A percentile compares a stretch with the other conserved stretches of the same genome.
phyloP scores from a whole-genome alignment of 2,888 invertebrate species.

The Sminthurides aquaticus region DNA sequence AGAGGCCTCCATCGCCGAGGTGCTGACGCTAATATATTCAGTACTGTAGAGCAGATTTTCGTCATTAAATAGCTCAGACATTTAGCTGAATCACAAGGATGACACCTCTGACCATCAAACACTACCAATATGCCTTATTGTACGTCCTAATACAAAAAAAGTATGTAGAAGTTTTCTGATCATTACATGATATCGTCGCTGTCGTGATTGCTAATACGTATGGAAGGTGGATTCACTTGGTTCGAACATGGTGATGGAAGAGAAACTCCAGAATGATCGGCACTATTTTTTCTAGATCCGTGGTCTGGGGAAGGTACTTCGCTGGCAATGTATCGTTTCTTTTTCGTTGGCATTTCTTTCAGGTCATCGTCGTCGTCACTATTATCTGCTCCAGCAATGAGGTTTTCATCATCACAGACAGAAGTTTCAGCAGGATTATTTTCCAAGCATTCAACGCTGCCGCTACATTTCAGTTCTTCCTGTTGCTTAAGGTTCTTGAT shows the following conservation, averaged over 20 bases:
- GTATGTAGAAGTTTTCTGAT: no score
- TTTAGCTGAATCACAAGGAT: no score
- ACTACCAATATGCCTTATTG: no score
- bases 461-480: background rate
- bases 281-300: background rate
- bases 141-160: no score
- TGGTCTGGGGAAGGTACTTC: background rate
- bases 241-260: background rate
- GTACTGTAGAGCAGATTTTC: no score
- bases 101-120: no score
- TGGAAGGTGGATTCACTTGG: conserved; percentile 7
- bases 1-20: no score
- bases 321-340: conserved; percentile 16
- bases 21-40: no score
- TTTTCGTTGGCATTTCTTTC: conserved; percentile 14
- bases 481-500: conserved; percentile 17
- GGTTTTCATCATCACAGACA: background rate
- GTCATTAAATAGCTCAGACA: no score
- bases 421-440: conserved; percentile 2
- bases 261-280: background rate
- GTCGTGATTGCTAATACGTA: conserved; percentile 18
- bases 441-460: background rate
- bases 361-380: conserved; percentile 12
- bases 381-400: conserved; percentile 6
- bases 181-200: no score